A percentile compares a stretch with the other conserved stretches of the same genome.
These are phyloP conservation scores for Trachelipus rathkii DNA, from an alignment of 1,140 invertebrate genomes.

Conservation along the genomic window DNA sequence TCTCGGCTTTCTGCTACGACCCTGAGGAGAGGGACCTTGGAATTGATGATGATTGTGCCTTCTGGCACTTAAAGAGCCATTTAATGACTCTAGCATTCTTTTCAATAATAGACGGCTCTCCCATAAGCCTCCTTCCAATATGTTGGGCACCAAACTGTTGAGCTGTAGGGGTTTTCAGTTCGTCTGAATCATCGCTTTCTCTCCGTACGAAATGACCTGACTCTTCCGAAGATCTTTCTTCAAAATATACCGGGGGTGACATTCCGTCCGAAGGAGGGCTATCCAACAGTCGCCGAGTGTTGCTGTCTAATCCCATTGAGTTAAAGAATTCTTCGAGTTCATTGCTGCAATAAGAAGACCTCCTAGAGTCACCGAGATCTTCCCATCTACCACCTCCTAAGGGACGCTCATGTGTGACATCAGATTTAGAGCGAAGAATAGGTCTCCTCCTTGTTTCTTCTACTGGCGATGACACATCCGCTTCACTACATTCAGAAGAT, in stretches of 20 bases:
- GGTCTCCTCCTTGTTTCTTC: constrained; percentile 55
- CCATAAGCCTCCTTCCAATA: constrained; percentile 46
- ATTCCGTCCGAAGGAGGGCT: constrained; percentile 22
- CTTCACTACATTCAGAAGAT: not conserved
- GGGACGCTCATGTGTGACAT: constrained; percentile 66
- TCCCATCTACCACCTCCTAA: constrained; percentile 49
- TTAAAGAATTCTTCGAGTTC: constrained; percentile 83
- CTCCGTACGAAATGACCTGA: constrained; percentile 35
- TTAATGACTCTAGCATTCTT: constrained; percentile 92
- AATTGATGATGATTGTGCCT: constrained; percentile 44
- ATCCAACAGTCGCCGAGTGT: constrained; percentile 53
- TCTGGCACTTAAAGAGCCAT: constrained; percentile 75
- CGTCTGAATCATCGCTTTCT: constrained; percentile 42
- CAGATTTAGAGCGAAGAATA: constrained; percentile 74
- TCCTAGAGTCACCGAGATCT: constrained; percentile 6
- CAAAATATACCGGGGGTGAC: constrained; percentile 37
- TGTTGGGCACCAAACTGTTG: constrained; percentile 28
- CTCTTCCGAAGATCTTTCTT: constrained; percentile 42
- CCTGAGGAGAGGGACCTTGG: not conserved
- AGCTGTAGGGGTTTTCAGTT: constrained; percentile 16
- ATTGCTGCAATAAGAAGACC: constrained; percentile 19
- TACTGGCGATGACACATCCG: not conserved
- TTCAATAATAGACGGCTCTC: constrained; percentile 82
- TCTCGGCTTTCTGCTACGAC: not conserved
- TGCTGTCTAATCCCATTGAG: constrained; percentile 73